These are phyloP conservation scores for Malurus elegans DNA, from an alignment of 2,113 vertebrate genomes.

Conservation along the genomic window DNA sequence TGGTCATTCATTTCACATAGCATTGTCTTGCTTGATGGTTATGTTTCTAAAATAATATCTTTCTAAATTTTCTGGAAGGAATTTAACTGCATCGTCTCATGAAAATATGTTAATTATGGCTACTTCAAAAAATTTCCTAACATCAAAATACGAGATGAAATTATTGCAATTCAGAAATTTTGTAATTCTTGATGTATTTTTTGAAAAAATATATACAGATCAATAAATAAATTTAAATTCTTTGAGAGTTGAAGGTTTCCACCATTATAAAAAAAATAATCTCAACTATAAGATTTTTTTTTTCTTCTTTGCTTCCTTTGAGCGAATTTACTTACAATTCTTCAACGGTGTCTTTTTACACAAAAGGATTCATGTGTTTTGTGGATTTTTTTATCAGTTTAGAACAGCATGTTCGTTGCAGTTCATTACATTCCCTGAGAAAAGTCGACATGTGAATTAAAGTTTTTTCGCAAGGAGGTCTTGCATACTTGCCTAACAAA, in stretches of 20 bases:
- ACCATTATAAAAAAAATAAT: background rate
- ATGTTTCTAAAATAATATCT: background rate
- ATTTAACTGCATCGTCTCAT: background rate
- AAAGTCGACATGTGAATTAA: background rate
- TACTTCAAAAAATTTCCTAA: background rate
- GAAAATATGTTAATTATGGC: background rate
- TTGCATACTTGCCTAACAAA: constrained; percentile 51
- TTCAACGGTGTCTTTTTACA: background rate
- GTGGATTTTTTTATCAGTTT: background rate
- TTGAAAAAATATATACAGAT: background rate
- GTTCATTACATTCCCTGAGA: background rate
- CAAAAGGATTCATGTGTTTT: background rate
- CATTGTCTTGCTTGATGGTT: background rate
- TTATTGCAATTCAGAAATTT: background rate
- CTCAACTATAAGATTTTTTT: background rate
- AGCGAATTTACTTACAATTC: background rate
- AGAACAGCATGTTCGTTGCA: background rate
- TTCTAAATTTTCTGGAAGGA: background rate
- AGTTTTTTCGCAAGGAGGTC: constrained; percentile 12
- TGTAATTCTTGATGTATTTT: background rate
- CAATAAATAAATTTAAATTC: background rate
- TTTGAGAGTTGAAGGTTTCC: background rate
- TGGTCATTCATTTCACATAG: background rate
- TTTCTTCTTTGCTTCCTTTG: background rate
- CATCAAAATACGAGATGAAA: background rate